phyloP scores from a whole-genome alignment of 2,113 vertebrate species.

The Heptranchias perlo region DNA sequence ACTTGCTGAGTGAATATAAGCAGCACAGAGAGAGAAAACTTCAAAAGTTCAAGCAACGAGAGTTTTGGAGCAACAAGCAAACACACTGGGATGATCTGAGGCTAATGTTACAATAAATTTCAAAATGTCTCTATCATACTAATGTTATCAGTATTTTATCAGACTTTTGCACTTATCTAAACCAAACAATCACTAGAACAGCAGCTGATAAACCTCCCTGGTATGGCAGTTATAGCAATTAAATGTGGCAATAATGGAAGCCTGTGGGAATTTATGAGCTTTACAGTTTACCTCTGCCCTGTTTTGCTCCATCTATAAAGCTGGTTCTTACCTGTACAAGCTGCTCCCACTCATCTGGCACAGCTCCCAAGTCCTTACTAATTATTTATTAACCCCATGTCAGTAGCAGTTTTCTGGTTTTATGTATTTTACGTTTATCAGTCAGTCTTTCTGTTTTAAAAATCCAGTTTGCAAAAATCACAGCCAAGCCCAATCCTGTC shows the following conservation, averaged over 20 bases:
- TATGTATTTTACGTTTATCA: background rate
- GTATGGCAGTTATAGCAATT: conserved; percentile 59
- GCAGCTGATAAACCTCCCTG: conserved; percentile 58
- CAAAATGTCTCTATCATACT: background rate
- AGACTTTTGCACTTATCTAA: conserved; percentile 59
- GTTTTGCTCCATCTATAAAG: background rate
- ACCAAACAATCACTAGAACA: conserved; percentile 64
- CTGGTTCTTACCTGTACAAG: background rate
- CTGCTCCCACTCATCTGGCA: background rate
- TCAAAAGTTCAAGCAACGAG: background rate
- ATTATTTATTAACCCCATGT: background rate
- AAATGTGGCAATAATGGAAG: conserved; percentile 42
- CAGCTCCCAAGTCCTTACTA: background rate
- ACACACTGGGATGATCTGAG: background rate
- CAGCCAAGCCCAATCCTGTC: background rate
- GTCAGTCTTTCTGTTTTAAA: background rate
- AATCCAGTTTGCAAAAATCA: background rate
- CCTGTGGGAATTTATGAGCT: conserved; percentile 25
- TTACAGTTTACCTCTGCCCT: conserved; percentile 24
- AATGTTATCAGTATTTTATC: conserved; percentile 61
- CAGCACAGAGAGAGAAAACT: background rate
- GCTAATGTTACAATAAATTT: background rate
- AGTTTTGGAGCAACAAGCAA: background rate
- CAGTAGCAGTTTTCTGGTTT: background rate
- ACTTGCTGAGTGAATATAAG: background rate